Conservation (phyloP, 2,888 invertebrate species). For the Agriopis aurantiaria region DNA sequence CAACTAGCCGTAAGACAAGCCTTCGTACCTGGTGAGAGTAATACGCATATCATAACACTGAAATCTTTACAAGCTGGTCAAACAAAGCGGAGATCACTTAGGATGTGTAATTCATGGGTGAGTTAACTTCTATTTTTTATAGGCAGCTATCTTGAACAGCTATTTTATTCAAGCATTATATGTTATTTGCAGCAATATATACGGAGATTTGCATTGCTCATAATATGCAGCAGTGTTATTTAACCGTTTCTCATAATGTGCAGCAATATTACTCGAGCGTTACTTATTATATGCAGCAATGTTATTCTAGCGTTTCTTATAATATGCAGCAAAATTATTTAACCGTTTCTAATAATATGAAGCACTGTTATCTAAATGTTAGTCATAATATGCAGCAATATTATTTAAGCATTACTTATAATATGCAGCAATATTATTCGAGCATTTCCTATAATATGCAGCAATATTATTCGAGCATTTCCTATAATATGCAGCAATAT, state of each 20-base stretch:
- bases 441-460: neutral
- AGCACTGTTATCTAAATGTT: neutral
- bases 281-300: neutral
- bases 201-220: neutral
- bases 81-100: slow-evolving; percentile 12
- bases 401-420: neutral
- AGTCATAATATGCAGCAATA: neutral
- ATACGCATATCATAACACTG: slow-evolving; percentile 22
- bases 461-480: neutral
- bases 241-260: neutral
- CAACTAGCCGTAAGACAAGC: slow-evolving; percentile 44
- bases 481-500: slow-evolving; percentile 5
- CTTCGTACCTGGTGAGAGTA: slow-evolving; percentile 14
- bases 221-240: slow-evolving; percentile 4
- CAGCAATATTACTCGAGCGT: neutral
- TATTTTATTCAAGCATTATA: neutral
- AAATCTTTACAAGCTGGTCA: neutral
- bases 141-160: neutral
- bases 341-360: neutral
- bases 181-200: neutral
- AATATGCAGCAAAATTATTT: neutral
- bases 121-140: neutral
- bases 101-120: neutral
- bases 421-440: slow-evolving; percentile 5
- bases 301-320: neutral